These are phyloP conservation scores for Heliconius cydno DNA, from an alignment of 2,888 invertebrate genomes.

Conservation along the genomic window DNA sequence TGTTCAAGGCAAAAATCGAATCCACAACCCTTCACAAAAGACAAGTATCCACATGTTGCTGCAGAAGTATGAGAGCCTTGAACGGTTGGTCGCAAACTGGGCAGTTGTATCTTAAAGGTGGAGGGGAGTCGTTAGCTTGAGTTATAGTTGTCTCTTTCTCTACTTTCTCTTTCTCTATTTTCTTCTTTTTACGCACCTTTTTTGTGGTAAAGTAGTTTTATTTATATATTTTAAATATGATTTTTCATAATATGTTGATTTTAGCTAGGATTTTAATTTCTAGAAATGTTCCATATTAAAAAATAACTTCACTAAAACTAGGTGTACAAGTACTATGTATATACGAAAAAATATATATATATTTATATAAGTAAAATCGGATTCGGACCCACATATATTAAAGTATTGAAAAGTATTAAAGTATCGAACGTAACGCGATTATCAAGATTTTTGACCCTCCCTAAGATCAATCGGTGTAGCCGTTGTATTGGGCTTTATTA, in stretches of 20 bases:
- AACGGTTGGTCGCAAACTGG: constrained; percentile 83
- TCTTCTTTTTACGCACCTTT: constrained; percentile 71
- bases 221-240: neutral
- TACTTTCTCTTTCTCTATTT: constrained; percentile 48
- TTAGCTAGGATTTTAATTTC: too few species aligned
- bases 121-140: constrained; percentile 56
- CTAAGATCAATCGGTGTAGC: too few species aligned
- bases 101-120: constrained; percentile 78
- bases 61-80: constrained; percentile 76
- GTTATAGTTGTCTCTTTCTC: constrained; percentile 53
- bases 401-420: too few species aligned
- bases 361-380: too few species aligned
- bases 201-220: constrained; percentile 10
- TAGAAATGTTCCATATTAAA: too few species aligned
- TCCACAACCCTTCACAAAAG: constrained; percentile 50
- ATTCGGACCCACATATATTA: too few species aligned
- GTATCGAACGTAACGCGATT: too few species aligned
- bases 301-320: too few species aligned
- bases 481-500: too few species aligned
- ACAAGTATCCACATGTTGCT: constrained; percentile 84
- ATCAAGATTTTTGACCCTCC: neutral
- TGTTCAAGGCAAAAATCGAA: neutral
- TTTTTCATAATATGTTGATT: too few species aligned
- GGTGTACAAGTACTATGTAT: too few species aligned
- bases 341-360: too few species aligned